phyloP scores from a whole-genome alignment of 92 coral and sea anemone genomes.

The Porites divaricata region DNA sequence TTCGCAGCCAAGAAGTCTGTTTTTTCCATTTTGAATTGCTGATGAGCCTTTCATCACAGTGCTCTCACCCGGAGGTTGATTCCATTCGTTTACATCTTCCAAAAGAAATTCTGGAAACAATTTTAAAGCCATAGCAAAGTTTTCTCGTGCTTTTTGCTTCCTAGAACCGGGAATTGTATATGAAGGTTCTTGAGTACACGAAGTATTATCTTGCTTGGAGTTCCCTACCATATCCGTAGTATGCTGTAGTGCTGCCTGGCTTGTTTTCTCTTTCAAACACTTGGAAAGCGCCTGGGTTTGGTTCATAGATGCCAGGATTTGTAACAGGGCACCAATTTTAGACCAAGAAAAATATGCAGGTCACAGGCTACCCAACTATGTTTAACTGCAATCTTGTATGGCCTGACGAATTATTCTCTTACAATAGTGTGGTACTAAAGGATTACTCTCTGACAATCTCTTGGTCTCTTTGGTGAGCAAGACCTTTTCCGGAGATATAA shows the following conservation, averaged over 20 bases:
- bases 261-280: background rate
- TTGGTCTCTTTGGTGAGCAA: background rate
- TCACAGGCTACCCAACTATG: background rate
- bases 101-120: slow-evolving; percentile 39
- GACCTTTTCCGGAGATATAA: background rate
- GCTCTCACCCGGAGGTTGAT: background rate
- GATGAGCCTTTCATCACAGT: background rate
- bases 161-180: background rate
- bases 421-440: background rate
- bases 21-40: background rate
- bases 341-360: background rate
- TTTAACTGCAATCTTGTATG: too few relatives aligned
- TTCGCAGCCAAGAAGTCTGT: background rate
- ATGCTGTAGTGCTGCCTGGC: background rate
- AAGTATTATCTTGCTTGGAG: background rate
- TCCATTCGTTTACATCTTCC: background rate
- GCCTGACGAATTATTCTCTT: background rate
- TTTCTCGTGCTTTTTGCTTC: background rate
- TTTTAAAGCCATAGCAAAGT: slow-evolving; percentile 1
- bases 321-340: background rate
- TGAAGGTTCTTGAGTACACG: background rate
- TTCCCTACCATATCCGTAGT: background rate
- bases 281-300: background rate
- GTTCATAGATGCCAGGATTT: slow-evolving; percentile 6
- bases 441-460: background rate